phyloP scores from a whole-genome alignment of 1,140 invertebrate species.

The Hyposmocoma kahamanoa region DNA sequence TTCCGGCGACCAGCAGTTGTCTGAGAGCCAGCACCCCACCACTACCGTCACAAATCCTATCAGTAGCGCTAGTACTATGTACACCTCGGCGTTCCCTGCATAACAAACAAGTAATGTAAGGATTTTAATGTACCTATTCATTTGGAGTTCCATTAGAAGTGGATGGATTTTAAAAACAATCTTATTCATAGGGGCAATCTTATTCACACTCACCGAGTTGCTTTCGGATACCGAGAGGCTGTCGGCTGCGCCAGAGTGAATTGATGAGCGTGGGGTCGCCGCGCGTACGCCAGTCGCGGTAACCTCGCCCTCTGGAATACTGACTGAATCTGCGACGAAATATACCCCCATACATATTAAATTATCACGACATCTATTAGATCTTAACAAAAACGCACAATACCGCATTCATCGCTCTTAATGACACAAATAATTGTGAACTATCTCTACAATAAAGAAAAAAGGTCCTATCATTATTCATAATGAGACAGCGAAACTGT shows the following conservation, averaged over 20 bases:
- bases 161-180: too few species aligned
- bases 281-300: conserved; percentile 78
- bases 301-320: conserved; percentile 75
- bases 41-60: conserved; percentile 82
- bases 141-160: too few species aligned
- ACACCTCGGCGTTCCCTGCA: conserved; percentile 81
- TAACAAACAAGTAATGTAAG: neutral
- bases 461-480: conserved; percentile 22
- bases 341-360: conserved; percentile 4
- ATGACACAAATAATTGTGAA: conserved; percentile 12
- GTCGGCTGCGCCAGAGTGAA: conserved; percentile 80
- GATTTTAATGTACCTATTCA: too few species aligned
- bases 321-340: conserved; percentile 72
- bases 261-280: conserved; percentile 80
- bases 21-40: conserved; percentile 82
- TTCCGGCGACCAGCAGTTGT: conserved; percentile 84
- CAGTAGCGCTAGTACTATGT: conserved; percentile 80
- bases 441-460: conserved; percentile 21
- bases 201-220: conserved; percentile 76
- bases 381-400: neutral
- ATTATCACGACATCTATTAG: neutral
- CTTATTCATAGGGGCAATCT: too few species aligned
- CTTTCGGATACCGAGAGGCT: conserved; percentile 79
- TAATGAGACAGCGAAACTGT: conserved; percentile 43
- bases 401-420: neutral